Evolutionary conservation across 2,113 vertebrate species (phyloP).

Genomic region (Nothocercus nigrocapillus): DNA sequence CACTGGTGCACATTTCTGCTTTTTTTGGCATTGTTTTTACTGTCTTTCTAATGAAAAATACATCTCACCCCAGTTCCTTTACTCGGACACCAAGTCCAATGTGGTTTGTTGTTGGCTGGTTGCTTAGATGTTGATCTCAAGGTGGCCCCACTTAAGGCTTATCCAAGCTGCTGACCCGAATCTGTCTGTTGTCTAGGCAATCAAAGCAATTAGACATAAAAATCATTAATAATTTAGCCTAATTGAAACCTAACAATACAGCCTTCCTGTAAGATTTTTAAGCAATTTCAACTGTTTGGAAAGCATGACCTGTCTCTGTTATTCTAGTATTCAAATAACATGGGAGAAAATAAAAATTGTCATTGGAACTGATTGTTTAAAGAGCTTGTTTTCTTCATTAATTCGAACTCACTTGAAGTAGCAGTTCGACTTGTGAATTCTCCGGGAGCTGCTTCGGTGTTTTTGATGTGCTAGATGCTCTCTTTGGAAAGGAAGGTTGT

Average conservation of each 20-base stretch:
- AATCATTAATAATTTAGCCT: slow-evolving; percentile 60
- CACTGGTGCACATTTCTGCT: background rate
- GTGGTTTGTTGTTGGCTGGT: background rate
- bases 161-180: slow-evolving; percentile 1
- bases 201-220: slow-evolving; percentile 44
- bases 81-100: background rate
- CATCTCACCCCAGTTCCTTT: background rate
- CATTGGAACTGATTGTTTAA: background rate
- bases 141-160: background rate
- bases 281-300: slow-evolving; percentile 23
- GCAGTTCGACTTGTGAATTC: background rate
- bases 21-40: background rate
- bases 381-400: background rate
- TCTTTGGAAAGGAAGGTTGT: background rate
- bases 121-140: background rate
- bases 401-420: background rate
- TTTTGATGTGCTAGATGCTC: no score
- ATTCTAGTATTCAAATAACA: background rate
- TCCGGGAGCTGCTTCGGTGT: background rate
- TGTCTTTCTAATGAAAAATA: background rate
- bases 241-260: slow-evolving; percentile 36
- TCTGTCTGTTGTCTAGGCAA: background rate
- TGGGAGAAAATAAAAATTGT: background rate
- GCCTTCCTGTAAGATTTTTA: background rate
- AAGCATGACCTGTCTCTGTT: background rate